These are phyloP conservation scores for Centroberyx gerrardi DNA, from an alignment of 2,797 vertebrate genomes.

Conservation along the genomic window DNA sequence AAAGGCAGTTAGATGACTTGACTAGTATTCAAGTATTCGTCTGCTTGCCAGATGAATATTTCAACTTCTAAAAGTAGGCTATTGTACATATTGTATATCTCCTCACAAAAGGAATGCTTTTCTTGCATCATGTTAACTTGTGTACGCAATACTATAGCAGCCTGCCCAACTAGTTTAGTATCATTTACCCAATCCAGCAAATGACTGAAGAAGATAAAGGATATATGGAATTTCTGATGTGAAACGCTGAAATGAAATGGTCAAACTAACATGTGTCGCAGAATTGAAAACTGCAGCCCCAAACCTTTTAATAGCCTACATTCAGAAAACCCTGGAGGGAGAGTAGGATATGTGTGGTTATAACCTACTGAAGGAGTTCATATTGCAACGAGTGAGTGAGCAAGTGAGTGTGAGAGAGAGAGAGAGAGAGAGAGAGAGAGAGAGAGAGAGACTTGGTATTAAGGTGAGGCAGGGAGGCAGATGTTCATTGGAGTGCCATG, in stretches of 20 bases:
- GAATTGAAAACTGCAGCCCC: constrained; percentile 14
- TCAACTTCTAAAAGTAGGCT: constrained; percentile 16
- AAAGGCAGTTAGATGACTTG: constrained; percentile 54
- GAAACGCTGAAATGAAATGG: constrained; percentile 12
- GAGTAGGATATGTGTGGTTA: constrained; percentile 8
- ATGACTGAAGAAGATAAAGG: constrained; percentile 41
- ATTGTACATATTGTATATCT: constrained; percentile 60
- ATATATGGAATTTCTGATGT: constrained; percentile 17
- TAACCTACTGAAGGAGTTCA: constrained; percentile 24
- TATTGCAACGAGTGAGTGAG: constrained; percentile 15
- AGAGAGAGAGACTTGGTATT: not conserved
- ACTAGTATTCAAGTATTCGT: constrained; percentile 16
- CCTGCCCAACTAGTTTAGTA: constrained; percentile 31
- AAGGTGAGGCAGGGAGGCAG: not conserved
- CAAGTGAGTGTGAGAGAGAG: not conserved
- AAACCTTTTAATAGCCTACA: constrained; percentile 18
- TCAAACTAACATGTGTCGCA: not conserved
- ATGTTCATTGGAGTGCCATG: constrained; percentile 49
- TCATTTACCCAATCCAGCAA: constrained; percentile 53
- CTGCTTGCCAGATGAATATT: constrained; percentile 27
- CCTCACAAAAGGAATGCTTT: constrained; percentile 25
- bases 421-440: not conserved
- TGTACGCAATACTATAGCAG: constrained; percentile 24
- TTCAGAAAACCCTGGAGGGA: constrained; percentile 34
- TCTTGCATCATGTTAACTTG: constrained; percentile 36